A percentile compares a stretch with the other conserved stretches of the same genome.
Evolutionary conservation across 2,113 vertebrate species (phyloP).

Genomic region (Periophthalmodon schlosseri): DNA sequence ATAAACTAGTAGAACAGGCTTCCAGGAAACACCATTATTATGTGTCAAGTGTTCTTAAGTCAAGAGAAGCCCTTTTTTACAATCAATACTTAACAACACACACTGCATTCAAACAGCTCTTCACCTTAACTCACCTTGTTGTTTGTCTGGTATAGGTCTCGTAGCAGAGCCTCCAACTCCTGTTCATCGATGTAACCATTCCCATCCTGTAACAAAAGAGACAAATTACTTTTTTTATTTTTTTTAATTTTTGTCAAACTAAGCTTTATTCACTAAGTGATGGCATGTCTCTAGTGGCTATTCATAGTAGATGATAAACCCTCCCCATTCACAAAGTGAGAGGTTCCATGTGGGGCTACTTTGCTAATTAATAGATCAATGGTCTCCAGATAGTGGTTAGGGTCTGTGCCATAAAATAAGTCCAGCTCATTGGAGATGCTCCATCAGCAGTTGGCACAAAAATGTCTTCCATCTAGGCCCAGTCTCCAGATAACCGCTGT

Average conservation of each 20-base stretch:
- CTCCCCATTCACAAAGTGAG: slow-evolving; percentile 40
- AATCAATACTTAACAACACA: background rate
- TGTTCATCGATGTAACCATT: slow-evolving; percentile 97
- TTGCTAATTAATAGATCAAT: slow-evolving; percentile 49
- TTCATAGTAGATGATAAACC: slow-evolving; percentile 22
- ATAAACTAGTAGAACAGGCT: background rate
- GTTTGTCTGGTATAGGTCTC: slow-evolving; percentile 93
- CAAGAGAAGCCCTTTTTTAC: background rate
- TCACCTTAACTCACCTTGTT: slow-evolving; percentile 84
- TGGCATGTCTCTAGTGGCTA: slow-evolving; percentile 18
- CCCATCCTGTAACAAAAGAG: slow-evolving; percentile 81
- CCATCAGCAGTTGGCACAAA: slow-evolving; percentile 37
- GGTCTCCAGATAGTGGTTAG: slow-evolving; percentile 31
- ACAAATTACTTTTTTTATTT: background rate
- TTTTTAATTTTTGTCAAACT: background rate
- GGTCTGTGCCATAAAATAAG: slow-evolving; percentile 40
- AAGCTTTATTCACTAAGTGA: slow-evolving; percentile 37
- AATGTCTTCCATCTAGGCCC: slow-evolving; percentile 49
- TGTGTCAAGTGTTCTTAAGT: background rate
- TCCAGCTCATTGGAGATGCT: slow-evolving; percentile 42
- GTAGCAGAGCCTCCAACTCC: slow-evolving; percentile 91
- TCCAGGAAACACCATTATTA: background rate
- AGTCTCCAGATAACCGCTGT: slow-evolving; percentile 53
- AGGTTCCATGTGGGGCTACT: slow-evolving; percentile 39
- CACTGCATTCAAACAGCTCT: background rate